phyloP scores from a whole-genome alignment of 64 coral and sea anemone genomes.

The Cladopsammia gracilis region DNA sequence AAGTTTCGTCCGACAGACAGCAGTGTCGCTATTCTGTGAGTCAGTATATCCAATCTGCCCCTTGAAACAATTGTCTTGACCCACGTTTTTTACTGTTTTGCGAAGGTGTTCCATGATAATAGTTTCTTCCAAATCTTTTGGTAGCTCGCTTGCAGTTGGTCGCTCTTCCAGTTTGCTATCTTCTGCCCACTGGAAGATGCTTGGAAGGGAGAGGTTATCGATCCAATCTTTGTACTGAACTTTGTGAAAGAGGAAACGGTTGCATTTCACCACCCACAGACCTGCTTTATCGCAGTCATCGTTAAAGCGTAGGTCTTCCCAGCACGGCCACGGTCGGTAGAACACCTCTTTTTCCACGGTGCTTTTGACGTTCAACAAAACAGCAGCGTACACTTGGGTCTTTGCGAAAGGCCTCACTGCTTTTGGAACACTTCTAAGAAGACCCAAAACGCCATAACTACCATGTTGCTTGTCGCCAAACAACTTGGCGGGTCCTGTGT shows the following conservation, averaged over 20 bases:
- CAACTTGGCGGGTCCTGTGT: slow-evolving; percentile 62
- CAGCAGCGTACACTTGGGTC: slow-evolving; percentile 61
- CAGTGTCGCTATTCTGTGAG: neutral
- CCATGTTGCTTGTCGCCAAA: slow-evolving; percentile 7
- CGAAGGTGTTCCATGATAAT: slow-evolving; percentile 28
- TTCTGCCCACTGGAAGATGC: slow-evolving; percentile 38
- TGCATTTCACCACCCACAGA: slow-evolving; percentile 67
- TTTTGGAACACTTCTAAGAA: slow-evolving; percentile 28
- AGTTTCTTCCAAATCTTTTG: neutral
- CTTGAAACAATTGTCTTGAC: slow-evolving; percentile 7
- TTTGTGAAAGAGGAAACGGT: slow-evolving; percentile 39
- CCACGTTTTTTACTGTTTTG: neutral
- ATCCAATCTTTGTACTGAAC: slow-evolving; percentile 68
- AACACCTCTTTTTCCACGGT: slow-evolving; percentile 59
- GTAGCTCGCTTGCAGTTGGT: slow-evolving; percentile 1
- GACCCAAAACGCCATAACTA: slow-evolving; percentile 54
- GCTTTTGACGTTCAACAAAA: slow-evolving; percentile 60
- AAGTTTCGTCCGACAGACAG: neutral
- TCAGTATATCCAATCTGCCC: neutral
- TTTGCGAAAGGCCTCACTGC: slow-evolving; percentile 47
- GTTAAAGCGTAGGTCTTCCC: slow-evolving; percentile 73
- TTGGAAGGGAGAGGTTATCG: neutral
- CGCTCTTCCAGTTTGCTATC: neutral
- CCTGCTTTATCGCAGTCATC: slow-evolving; percentile 72
- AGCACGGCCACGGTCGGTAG: slow-evolving; percentile 72